Evolutionary conservation across 92 coral and sea anemone genomes (phyloP), one percentile per base, ranked within the genome.

Genomic region (Siderastrea radians): DNA sequence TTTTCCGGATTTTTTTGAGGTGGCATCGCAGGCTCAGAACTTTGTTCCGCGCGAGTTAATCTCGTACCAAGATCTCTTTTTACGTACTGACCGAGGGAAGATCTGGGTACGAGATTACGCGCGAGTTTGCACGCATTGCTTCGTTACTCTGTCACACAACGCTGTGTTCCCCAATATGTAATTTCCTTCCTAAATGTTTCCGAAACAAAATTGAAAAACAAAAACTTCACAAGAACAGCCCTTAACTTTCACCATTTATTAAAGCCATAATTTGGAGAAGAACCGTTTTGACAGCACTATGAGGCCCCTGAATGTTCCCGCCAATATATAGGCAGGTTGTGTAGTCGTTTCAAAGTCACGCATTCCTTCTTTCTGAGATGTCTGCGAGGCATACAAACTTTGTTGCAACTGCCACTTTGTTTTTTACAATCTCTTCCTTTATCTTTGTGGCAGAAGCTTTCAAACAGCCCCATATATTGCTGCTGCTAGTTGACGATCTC

Each of bases 11-110:
- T 16, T 68, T 72, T 72, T 68, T 5, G 59, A 16, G 43, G 49
- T 7, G 3, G 51, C 7, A 88, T 79, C 81, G 92, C 93, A 48
- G 93, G 93, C 93, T 84, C 93, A 71, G 8, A 49, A 48, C 43
- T 52, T 7, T 6, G 47, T 11, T 49, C 54, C 69, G 57, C 67
- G 44, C 3, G 45, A n/a, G 45, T n/a, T 53, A 10, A 5, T 6
- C 57, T 52, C 14, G 38, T 26, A 26, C 38, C 38, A 26, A 26
- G 38, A 26, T 26, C 38, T 26, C 38, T 26, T 26, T 0, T 26
- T 26, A 26, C 38, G 38, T 26, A 26, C 38, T 26, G 38, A 26
- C 38, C 38, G 38, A 26, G 38, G 38, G 38, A 26, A 26, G 38
- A 26, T 0, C 38, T 26, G 38, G 38, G 38, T 26, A 26, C 38